These are phyloP conservation scores for Anisognathus igniventris DNA, from an alignment of 2,797 vertebrate genomes.

Conservation along the genomic window DNA sequence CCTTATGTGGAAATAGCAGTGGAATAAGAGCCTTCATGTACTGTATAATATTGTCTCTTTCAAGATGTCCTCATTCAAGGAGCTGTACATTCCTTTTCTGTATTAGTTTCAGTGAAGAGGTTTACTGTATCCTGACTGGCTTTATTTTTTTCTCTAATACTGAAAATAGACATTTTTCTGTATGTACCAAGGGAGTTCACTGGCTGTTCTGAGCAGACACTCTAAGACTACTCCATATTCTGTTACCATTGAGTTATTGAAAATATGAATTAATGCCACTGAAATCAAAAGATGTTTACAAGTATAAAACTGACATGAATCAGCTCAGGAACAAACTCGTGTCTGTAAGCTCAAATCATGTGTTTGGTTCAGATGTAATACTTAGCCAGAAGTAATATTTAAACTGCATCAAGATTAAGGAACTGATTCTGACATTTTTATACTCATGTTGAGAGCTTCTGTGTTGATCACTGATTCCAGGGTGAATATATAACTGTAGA, in stretches of 20 bases:
- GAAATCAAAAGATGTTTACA: conserved; percentile 29
- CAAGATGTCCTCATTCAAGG: background rate
- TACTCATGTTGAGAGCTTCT: background rate
- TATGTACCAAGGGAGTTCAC: background rate
- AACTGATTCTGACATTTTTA: conserved; percentile 36
- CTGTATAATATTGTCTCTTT: background rate
- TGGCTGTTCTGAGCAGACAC: background rate
- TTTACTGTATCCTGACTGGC: background rate
- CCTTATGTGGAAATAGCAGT: background rate
- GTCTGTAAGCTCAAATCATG: conserved; percentile 30
- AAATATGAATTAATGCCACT: background rate
- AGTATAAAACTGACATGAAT: conserved; percentile 32
- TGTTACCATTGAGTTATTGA: background rate
- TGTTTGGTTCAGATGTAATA: conserved; percentile 12
- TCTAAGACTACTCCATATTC: background rate
- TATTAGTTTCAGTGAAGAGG: background rate
- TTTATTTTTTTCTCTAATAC: background rate
- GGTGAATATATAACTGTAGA: background rate
- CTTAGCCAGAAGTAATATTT: conserved; percentile 61
- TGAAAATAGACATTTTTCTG: background rate
- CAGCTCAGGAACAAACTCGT: conserved; percentile 10
- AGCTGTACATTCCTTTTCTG: background rate
- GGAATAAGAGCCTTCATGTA: background rate
- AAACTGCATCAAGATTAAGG: conserved; percentile 24
- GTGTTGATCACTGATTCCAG: conserved; percentile 10